Evolutionary conservation across 2,888 invertebrate species (phyloP).

Genomic region (Galerucella pusilla): DNA sequence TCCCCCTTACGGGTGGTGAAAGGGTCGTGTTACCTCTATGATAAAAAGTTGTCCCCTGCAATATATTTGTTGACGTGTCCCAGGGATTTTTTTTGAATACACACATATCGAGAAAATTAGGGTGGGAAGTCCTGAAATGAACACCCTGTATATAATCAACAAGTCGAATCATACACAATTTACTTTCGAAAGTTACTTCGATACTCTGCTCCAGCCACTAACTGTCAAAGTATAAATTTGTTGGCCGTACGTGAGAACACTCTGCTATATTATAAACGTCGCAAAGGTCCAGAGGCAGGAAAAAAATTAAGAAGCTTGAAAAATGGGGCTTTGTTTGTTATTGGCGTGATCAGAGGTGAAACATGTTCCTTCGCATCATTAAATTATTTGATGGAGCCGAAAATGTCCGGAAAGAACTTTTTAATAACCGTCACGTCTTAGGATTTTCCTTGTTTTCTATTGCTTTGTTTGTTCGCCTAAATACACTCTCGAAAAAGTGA

Average conservation of each 20-base stretch:
- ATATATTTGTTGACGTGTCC: too few species aligned
- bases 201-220: background rate
- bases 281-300: background rate
- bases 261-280: slow-evolving; percentile 18
- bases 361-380: slow-evolving; percentile 35
- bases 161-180: background rate
- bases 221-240: slow-evolving; percentile 3
- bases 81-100: too few species aligned
- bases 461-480: background rate
- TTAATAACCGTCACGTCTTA: slow-evolving; percentile 32
- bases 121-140: too few species aligned
- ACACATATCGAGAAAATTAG: too few species aligned
- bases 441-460: slow-evolving; percentile 27
- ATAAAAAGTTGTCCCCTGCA: too few species aligned
- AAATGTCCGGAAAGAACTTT: slow-evolving; percentile 33
- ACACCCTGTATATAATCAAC: background rate
- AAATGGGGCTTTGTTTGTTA: slow-evolving; percentile 32
- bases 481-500: slow-evolving; percentile 23
- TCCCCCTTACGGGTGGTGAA: too few species aligned
- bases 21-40: too few species aligned
- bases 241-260: slow-evolving; percentile 3
- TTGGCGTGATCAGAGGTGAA: slow-evolving; percentile 34
- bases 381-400: slow-evolving; percentile 34
- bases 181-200: background rate
- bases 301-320: slow-evolving; percentile 23